A percentile compares a stretch with the other conserved stretches of the same genome.
Conservation (phyloP, 2,888 invertebrate genomes). For the Phorcus lineatus region DNA sequence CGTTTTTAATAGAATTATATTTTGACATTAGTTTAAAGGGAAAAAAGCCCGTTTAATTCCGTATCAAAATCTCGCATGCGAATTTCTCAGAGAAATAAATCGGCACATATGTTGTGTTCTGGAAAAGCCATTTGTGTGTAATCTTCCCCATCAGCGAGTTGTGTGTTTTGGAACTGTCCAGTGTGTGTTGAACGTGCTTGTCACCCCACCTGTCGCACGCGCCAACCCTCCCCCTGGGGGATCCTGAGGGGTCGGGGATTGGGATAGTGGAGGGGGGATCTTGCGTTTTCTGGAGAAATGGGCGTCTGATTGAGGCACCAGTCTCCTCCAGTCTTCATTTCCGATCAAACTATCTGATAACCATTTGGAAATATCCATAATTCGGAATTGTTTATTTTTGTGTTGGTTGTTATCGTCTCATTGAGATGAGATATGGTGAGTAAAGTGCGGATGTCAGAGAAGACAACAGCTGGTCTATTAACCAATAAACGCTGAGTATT, state of each 20-base stretch:
- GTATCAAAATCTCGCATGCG: too few species aligned
- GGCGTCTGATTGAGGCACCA: background rate
- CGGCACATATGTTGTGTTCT: too few species aligned
- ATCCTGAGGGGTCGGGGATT: background rate
- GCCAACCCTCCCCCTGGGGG: background rate
- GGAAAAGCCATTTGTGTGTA: too few species aligned
- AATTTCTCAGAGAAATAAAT: too few species aligned
- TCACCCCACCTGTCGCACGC: slow-evolving; percentile 19
- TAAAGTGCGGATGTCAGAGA: slow-evolving; percentile 1
- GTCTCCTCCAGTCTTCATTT: background rate
- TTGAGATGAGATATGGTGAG: background rate
- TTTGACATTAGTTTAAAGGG: too few species aligned
- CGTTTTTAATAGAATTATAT: too few species aligned
- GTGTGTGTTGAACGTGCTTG: slow-evolving; percentile 14
- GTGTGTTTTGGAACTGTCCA: slow-evolving; percentile 6
- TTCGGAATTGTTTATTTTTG: background rate
- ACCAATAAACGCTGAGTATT: background rate
- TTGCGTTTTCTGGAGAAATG: background rate
- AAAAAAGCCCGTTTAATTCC: too few species aligned
- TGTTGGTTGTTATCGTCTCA: background rate
- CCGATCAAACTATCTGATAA: background rate
- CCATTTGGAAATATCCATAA: slow-evolving; percentile 18
- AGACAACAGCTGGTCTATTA: background rate
- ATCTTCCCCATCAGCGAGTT: background rate
- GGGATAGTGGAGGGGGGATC: background rate